Evolutionary conservation across 2,888 invertebrate genomes (phyloP), one percentile per base, ranked within the genome.

Genomic region (Ptycholaimellus sp.): DNA sequence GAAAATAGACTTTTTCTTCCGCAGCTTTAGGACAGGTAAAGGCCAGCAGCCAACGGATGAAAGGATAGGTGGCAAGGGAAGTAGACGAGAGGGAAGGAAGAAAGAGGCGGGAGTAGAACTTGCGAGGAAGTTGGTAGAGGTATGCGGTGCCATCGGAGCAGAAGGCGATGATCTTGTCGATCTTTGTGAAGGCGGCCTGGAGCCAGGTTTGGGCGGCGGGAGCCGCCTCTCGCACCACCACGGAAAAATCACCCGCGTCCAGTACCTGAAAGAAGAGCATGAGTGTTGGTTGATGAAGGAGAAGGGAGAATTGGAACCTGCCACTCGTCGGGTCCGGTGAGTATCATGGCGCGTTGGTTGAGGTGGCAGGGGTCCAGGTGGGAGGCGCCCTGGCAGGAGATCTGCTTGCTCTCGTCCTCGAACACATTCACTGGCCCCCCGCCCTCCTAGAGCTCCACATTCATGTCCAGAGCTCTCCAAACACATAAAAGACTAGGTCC

Each of bases 261-360:
- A 72, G 72, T 39, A 75, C 70, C 73, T 74, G 46, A 27, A 56
- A 38, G n/a, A 3, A n/a, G 11, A 28, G 3, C 2, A 17, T 5
- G 2, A 3, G 32, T 31, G 23, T 30, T 19, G 2, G 23, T 25
- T 11, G 11, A 23, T 11, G 21, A 32, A 32, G 3, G 11, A 32
- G 14, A 28, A 14, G 19, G 23, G 25, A 22, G 31, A 27, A 19
- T 5, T 42, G 51, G 39, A 48, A 79, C 79, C 70, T 93, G 90
- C 74, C 93, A 96, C 60, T 81, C 82, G 57, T 83, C 83, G 1
- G 83, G 78, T 57, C 87, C 87, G 1, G 96, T 85, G 35, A 96
- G 80, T 11, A 99, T 70, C 21, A 96, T 85, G 0, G 90, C 90
- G 35, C 93, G 70, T 55, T 90, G 87, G 62, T 93, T 93, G 59